phyloP scores from a whole-genome alignment of 2,113 vertebrate genomes.

The Upupa epops region DNA sequence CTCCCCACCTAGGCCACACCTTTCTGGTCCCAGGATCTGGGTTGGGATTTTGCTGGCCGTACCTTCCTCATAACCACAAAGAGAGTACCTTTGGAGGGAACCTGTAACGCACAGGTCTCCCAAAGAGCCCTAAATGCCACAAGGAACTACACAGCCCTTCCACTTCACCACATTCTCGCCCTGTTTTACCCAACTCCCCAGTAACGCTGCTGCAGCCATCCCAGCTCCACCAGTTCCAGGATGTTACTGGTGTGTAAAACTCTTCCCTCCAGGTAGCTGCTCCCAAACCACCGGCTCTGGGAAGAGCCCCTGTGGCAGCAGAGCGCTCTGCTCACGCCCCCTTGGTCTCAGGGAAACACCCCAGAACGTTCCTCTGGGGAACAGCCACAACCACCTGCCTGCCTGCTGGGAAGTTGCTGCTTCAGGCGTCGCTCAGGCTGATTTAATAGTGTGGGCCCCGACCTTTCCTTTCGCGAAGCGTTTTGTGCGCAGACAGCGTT shows the following conservation, averaged over 20 bases:
- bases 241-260: background rate
- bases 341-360: background rate
- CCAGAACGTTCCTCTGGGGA: background rate
- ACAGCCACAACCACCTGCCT: background rate
- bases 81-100: background rate
- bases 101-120: slow-evolving; percentile 38
- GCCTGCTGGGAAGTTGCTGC: slow-evolving; percentile 18
- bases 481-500: slow-evolving; percentile 85
- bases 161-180: background rate
- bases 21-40: slow-evolving; percentile 15
- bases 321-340: rapidly evolving
- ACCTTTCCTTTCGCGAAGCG: slow-evolving; percentile 43
- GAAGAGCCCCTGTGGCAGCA: background rate
- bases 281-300: background rate
- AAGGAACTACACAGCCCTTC: slow-evolving; percentile 38
- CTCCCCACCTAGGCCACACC: background rate
- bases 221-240: background rate
- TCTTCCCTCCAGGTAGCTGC: background rate
- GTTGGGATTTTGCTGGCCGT: background rate
- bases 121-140: slow-evolving; percentile 40
- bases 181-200: background rate
- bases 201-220: background rate
- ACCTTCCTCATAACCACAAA: background rate
- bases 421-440: background rate
- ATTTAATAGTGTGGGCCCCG: slow-evolving; percentile 54